phyloP scores from a whole-genome alignment of 2,797 vertebrate genomes.

The Nannoperca obscura region DNA sequence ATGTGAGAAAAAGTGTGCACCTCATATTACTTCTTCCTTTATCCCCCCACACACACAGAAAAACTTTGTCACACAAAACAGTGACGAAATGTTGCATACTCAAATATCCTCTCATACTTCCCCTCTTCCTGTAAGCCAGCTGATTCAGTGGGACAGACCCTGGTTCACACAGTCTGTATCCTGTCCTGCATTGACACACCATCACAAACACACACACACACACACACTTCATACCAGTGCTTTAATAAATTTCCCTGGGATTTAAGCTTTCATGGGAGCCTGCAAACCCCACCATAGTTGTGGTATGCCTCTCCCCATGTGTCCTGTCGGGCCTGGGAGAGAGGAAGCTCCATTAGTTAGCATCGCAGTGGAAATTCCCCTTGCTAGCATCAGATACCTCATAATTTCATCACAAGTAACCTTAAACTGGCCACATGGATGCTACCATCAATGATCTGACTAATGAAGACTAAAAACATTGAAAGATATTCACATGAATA shows the following conservation, averaged over 20 bases:
- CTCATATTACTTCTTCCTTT: conserved; percentile 37
- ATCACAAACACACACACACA: conserved; percentile 58
- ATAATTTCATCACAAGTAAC: conserved; percentile 42
- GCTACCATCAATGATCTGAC: conserved; percentile 30
- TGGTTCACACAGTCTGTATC: conserved; percentile 82
- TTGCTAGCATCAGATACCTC: conserved; percentile 22
- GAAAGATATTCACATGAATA: conserved; percentile 22
- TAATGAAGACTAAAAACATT: conserved; percentile 31
- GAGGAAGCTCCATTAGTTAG: conserved; percentile 70
- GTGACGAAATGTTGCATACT: conserved; percentile 58
- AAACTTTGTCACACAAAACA: conserved; percentile 51
- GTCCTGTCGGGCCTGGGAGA: conserved; percentile 77
- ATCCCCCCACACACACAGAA: conserved; percentile 33
- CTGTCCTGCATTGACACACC: conserved; percentile 69
- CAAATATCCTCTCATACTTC: conserved; percentile 57
- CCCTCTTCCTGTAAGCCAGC: conserved; percentile 60
- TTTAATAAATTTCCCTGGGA: conserved; percentile 78
- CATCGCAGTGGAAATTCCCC: conserved; percentile 64
- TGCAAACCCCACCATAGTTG: conserved; percentile 84
- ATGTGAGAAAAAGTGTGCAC: conserved; percentile 38
- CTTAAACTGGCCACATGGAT: conserved; percentile 40
- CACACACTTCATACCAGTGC: conserved; percentile 57
- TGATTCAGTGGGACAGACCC: conserved; percentile 74
- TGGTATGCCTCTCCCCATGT: conserved; percentile 81
- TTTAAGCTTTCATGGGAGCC: conserved; percentile 84